These are phyloP conservation scores for Tanaodytes sp. DNA, from an alignment of 2,888 invertebrate species.

Conservation along the genomic window DNA sequence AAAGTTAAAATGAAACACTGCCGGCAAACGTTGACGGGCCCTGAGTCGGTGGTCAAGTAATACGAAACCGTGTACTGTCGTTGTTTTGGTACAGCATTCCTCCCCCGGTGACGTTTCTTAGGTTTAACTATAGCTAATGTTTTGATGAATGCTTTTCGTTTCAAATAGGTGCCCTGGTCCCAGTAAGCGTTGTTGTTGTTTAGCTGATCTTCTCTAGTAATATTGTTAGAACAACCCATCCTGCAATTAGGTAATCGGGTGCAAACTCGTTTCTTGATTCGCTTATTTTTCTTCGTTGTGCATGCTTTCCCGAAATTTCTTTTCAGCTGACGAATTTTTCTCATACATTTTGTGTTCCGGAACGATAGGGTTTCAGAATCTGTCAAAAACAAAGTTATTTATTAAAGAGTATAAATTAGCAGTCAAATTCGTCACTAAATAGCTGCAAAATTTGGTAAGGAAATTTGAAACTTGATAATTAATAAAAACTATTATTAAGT, in stretches of 20 bases:
- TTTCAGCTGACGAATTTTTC: too few species aligned
- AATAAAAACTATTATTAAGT: too few species aligned
- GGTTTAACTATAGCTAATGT: constrained; percentile 12
- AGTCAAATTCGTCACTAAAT: too few species aligned
- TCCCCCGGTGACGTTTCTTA: constrained; percentile 22
- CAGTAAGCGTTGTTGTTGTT: constrained; percentile 21
- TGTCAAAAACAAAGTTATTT: too few species aligned
- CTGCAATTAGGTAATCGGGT: constrained; percentile 16
- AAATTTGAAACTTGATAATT: too few species aligned
- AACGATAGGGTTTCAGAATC: too few species aligned
- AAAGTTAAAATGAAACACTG: constrained; percentile 5
- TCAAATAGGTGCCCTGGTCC: constrained; percentile 20
- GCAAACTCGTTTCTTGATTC: constrained; percentile 9
- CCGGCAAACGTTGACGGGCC: constrained; percentile 22
- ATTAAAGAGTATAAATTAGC: too few species aligned
- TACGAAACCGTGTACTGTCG: constrained; percentile 23
- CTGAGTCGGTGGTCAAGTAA: constrained; percentile 18
- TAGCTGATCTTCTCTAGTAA: constrained; percentile 24
- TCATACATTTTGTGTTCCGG: too few species aligned
- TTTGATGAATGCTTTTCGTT: constrained; percentile 27
- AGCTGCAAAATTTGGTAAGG: too few species aligned
- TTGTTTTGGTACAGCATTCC: not conserved
- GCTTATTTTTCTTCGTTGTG: constrained; percentile 16
- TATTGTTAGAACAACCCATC: constrained; percentile 19
- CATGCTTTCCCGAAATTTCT: constrained; percentile 23